Base-by-base conservation (phyloP, 2,888 invertebrate species). In the Heliothis peltigera region DNA sequence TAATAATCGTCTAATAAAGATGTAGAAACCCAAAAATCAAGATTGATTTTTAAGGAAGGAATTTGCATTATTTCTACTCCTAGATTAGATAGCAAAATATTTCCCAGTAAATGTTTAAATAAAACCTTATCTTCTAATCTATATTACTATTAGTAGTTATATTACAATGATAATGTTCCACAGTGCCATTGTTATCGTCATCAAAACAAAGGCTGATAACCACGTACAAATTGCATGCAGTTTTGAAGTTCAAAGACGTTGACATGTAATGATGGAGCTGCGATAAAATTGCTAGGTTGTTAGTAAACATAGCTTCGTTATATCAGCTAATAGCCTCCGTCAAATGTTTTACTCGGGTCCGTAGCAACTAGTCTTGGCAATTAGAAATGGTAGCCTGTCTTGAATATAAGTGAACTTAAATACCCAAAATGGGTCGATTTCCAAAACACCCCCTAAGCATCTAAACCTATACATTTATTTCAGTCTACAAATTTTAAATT, bases 51-150 rank as follows among this genome's bases (percentile, higher is more conserved):
- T 32, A 32, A 32, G 32, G 32, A 32, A 32, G 12, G 32, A 32
- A 32, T 32, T 32, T 32, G 32, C 32, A 32, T 28, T 28, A 15
- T 68, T 35, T 35, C 8, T 49, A n/a, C 18, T n/a, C 4, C 18
- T 15, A 47, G 46, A 59, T 67, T n/a, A 52, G 4, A 66, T 60
- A 1, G n/a, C 10, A 68, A n/a, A 1, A 22, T 4, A 28, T 43
- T 53, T 42, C 54, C 22, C 7, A 55, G 57, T 63, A 55, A 55
- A 25, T 43, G 12, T 68, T 60, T 22, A 73, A 64, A 59, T 70
- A 69, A 64, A 74, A 4, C n/a, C 46, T 49, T 63, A 48, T 59
- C 35, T 19, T 22, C 18, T 21, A 35, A 53, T 61, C 43, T 49
- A 17, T 42, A 54, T 51, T 22, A 22, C 15, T 44, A 6, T 32